Conservation (phyloP, 2,888 invertebrate species). For the Gastracanthus pulcherrimus region DNA sequence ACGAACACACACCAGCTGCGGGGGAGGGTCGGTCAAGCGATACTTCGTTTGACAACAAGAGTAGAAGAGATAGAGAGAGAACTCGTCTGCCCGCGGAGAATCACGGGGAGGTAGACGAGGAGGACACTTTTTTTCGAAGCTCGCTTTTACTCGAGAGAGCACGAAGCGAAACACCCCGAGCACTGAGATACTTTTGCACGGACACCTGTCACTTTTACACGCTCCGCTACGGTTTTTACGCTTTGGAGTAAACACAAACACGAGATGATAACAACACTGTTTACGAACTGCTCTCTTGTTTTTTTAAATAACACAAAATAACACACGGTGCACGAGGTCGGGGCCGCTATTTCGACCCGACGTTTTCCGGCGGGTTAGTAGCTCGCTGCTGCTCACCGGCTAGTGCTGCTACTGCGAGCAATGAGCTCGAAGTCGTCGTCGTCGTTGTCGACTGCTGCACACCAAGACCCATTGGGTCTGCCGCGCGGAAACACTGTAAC, state of each 20-base stretch:
- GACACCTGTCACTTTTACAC: too few relatives aligned
- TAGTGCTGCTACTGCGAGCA: not conserved
- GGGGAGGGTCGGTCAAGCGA: not conserved
- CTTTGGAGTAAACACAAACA: not conserved
- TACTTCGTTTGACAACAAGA: not conserved
- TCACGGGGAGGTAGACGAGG: too few relatives aligned
- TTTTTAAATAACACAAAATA: not conserved
- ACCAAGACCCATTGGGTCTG: conserved; percentile 46
- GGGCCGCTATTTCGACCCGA: conserved; percentile 58
- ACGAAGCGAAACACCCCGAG: too few relatives aligned
- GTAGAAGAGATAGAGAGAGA: not conserved
- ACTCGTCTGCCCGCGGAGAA: too few relatives aligned
- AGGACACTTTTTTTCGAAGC: too few relatives aligned
- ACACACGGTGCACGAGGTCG: conserved; percentile 44
- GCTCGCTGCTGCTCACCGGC: conserved; percentile 62
- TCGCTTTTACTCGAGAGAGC: too few relatives aligned
- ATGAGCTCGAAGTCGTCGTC: conserved; percentile 50
- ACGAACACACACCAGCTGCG: conserved; percentile 30
- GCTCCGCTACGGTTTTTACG: too few relatives aligned
- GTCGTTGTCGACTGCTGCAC: conserved; percentile 28
- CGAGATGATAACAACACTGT: not conserved
- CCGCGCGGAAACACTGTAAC: not conserved
- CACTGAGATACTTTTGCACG: too few relatives aligned
- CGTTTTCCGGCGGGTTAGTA: conserved; percentile 72
- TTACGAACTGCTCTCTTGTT: not conserved